phyloP scores from a whole-genome alignment of 2,113 vertebrate genomes.

The Rhinoptilus africanus region DNA sequence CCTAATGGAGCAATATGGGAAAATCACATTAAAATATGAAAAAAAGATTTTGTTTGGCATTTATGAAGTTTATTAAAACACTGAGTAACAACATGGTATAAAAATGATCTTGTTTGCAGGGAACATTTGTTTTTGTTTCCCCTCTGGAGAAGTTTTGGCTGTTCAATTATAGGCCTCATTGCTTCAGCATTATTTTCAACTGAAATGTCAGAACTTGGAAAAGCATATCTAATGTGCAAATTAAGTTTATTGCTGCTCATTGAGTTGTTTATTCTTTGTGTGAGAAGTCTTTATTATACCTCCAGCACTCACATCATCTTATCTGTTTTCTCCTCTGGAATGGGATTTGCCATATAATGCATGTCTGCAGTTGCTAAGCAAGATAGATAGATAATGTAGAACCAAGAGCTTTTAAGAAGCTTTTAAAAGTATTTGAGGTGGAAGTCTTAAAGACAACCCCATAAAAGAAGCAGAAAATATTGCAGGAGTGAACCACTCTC shows the following conservation, averaged over 20 bases:
- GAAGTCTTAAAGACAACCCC: not conserved
- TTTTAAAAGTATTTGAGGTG: slow-evolving; percentile 35
- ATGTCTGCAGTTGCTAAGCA: slow-evolving; percentile 26
- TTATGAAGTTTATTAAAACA: slow-evolving; percentile 77
- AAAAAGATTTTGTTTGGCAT: slow-evolving; percentile 51
- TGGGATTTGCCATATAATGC: not conserved
- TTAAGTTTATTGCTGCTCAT: slow-evolving; percentile 81
- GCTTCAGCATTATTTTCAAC: slow-evolving; percentile 79
- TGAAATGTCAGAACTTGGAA: slow-evolving; percentile 79
- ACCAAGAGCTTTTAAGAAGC: slow-evolving; percentile 34
- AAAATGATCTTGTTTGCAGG: slow-evolving; percentile 74
- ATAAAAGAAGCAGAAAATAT: slow-evolving; percentile 19
- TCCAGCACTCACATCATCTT: slow-evolving; percentile 56
- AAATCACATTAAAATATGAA: not conserved
- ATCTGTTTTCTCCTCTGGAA: slow-evolving; percentile 21
- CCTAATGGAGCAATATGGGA: not conserved
- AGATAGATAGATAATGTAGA: slow-evolving; percentile 7
- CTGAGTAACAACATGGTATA: slow-evolving; percentile 68
- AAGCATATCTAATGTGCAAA: slow-evolving; percentile 84
- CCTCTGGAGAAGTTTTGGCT: slow-evolving; percentile 78
- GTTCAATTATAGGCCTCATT: slow-evolving; percentile 86
- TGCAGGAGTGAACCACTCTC: not conserved
- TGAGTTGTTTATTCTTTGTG: slow-evolving; percentile 74
- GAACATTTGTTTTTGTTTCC: slow-evolving; percentile 79
- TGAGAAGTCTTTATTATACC: slow-evolving; percentile 74